Evolutionary conservation across 2,888 invertebrate genomes (phyloP).

Genomic region (Morinoia aosen): DNA sequence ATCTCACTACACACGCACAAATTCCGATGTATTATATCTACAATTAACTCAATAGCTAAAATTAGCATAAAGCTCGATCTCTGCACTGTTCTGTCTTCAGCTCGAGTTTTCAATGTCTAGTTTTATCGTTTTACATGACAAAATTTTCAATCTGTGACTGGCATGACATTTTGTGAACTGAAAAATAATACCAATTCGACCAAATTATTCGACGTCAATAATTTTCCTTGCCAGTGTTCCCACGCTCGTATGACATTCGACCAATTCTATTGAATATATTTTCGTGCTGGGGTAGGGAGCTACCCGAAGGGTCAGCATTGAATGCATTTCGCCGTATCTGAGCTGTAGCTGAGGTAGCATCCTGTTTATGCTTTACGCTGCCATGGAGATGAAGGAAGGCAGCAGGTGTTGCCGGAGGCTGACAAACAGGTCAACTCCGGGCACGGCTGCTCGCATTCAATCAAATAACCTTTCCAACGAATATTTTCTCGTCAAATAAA

Average conservation of each 20-base stretch:
- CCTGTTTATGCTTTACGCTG: constrained; percentile 46
- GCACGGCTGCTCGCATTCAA: constrained; percentile 33
- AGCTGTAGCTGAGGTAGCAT: constrained; percentile 39
- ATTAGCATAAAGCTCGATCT: neutral
- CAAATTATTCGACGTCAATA: neutral
- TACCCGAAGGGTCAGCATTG: neutral
- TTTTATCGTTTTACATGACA: neutral
- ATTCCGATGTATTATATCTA: neutral
- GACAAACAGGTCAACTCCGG: constrained; percentile 40
- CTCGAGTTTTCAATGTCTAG: neutral
- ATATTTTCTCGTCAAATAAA: neutral
- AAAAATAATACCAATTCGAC: neutral
- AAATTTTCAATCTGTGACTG: neutral
- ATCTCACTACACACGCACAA: neutral
- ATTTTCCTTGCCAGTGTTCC: neutral
- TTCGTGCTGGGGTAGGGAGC: neutral
- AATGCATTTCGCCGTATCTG: constrained; percentile 30
- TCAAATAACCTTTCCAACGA: neutral
- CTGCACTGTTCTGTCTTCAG: neutral
- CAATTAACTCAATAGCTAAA: neutral
- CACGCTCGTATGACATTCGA: constrained; percentile 6
- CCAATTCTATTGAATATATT: constrained; percentile 32
- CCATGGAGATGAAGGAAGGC: constrained; percentile 40
- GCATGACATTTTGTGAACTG: neutral
- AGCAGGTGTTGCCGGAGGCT: constrained; percentile 49